phyloP scores from a whole-genome alignment of 2,888 invertebrate species.

The Rhopalosiphum nymphaeae region DNA sequence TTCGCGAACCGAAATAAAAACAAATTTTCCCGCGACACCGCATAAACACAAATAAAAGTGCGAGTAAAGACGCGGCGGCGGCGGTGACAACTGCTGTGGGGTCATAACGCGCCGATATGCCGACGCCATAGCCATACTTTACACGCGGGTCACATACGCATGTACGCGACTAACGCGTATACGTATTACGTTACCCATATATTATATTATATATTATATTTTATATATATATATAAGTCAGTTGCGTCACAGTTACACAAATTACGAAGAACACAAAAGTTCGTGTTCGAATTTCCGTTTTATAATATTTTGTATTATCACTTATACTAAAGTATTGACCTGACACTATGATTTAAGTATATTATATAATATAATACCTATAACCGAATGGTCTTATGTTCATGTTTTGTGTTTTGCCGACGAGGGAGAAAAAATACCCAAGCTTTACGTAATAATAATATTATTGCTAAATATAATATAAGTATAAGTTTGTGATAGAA shows the following conservation, averaged over 20 bases:
- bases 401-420: not conserved
- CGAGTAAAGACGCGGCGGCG: not conserved
- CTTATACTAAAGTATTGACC: not conserved
- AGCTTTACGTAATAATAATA: not conserved
- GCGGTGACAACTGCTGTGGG: constrained; percentile 23
- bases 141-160: not conserved
- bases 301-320: not conserved
- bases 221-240: not conserved
- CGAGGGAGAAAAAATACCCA: not conserved
- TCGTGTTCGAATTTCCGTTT: not conserved
- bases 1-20: constrained; percentile 29
- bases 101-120: not conserved
- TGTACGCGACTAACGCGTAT: not conserved
- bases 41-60: constrained; percentile 50
- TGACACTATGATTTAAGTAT: not conserved
- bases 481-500: no score
- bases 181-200: not conserved
- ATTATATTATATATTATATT: no score
- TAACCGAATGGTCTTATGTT: not conserved
- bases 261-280: not conserved
- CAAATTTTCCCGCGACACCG: not conserved
- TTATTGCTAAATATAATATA: no score
- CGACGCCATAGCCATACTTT: not conserved
- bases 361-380: not conserved
- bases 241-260: not conserved